These are phyloP conservation scores for Apocheima hispidaria DNA, from an alignment of 2,888 invertebrate genomes.

Conservation along the genomic window DNA sequence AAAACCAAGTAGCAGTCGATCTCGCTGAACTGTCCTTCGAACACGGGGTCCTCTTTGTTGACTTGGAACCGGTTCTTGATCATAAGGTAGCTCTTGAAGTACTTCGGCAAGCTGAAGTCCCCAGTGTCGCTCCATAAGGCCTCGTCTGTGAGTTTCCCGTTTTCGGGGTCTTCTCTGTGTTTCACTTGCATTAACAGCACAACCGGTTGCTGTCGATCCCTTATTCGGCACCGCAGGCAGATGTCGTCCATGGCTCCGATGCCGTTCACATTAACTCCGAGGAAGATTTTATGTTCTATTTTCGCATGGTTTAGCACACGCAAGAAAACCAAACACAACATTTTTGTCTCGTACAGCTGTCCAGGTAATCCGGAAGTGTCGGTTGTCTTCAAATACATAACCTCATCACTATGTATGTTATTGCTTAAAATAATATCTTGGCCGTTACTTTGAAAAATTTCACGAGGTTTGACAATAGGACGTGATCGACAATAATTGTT, in stretches of 20 bases:
- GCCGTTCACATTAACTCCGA: conserved; percentile 53
- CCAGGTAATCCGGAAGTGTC: conserved; percentile 41
- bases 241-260: conserved; percentile 59
- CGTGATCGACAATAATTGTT: too few species aligned
- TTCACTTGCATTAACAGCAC: conserved; percentile 56
- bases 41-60: conserved; percentile 48
- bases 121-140: conserved; percentile 46
- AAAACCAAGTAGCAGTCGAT: conserved; percentile 52
- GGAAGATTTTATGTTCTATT: conserved; percentile 46
- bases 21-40: conserved; percentile 48
- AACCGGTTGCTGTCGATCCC: conserved; percentile 35
- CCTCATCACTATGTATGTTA: not conserved
- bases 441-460: not conserved
- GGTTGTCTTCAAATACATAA: conserved; percentile 33
- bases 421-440: not conserved
- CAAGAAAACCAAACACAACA: conserved; percentile 50
- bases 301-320: conserved; percentile 49
- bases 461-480: too few species aligned
- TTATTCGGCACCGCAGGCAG: conserved; percentile 51
- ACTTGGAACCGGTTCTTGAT: conserved; percentile 50
- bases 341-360: conserved; percentile 50
- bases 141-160: conserved; percentile 47
- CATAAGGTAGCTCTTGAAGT: conserved; percentile 55
- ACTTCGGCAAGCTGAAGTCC: conserved; percentile 52
- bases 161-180: conserved; percentile 52